Evolutionary conservation across 1,140 invertebrate species (phyloP), one percentile per base, ranked within the genome.

Genomic region (Asobara japonica): DNA sequence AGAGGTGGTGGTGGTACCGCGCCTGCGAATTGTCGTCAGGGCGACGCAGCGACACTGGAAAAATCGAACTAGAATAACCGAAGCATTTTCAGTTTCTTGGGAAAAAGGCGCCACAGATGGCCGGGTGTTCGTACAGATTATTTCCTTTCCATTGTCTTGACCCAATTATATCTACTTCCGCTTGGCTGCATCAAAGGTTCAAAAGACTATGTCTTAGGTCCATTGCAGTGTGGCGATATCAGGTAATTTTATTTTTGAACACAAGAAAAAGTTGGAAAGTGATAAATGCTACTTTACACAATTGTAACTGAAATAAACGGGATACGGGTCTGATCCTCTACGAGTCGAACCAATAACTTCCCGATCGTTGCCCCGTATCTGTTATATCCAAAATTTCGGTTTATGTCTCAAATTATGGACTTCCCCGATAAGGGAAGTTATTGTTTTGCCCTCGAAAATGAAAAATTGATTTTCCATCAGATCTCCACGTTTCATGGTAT

Each of bases 1-100:
- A 76, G 68, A 74, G 79, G 80, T n/a, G 80, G 80, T 77, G 77
- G 79, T 77, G 16, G n/a, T 81, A 78, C 81, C 79, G 85, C 85
- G 86, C 86, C 83, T 86, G 85, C 86, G 86, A 87, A 86, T 86
- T 86, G 85, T 84, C 84, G 86, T 83, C 84, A 81, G 79, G 82
- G 83, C 81, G 79, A 85, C 83, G 65, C 61, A 81, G 80, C 82
- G 85, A 85, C 84, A 84, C 82, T 84, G 81, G 85, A 87, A 87
- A 88, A 87, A 88, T 87, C 85, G 86, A 88, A 87, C 83, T 80
- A 79, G 84, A 86, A 86, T 88, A 86, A 86, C 86, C 83, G 82
- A 80, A 86, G 86, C 82, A 80, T 79, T 82, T 84, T 84, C 81
- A 80, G 18, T 10, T 20, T 56, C 25, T 22, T 56, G 22, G 51